Evolutionary conservation across 1,140 invertebrate species (phyloP), one percentile per base, ranked within the genome.

Genomic region (Drosophila willistoni): DNA sequence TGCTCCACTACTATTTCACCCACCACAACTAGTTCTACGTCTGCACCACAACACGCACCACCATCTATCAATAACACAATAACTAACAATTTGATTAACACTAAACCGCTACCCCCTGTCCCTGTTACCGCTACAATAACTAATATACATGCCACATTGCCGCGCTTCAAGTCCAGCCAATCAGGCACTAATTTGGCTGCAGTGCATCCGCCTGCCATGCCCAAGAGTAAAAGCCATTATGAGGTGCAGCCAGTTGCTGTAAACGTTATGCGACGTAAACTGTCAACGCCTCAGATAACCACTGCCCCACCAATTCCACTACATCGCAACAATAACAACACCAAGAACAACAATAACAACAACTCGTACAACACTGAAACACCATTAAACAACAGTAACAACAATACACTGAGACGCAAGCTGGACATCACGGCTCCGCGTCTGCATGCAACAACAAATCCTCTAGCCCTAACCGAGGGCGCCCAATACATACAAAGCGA

Each of bases 401-500:
- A 64, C 44, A 85, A 54, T 54, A 86, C 86, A 69, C 65, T 77
- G 59, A 79, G 77, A 42, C 81, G 83, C 41, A 94, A 94, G 76
- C 85, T 94, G 57, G 93, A 94, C 82, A 96, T 96, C 76, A 94
- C 94, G 67, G 95, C 94, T 60, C 93, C 94, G 22, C 94, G 94
- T 80, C 92, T 96, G 69, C 92, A 95, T 29, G 96, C 94, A 2
- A 96, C 96, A 17, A 96, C 96, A 39, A 96, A 96, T 92, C 93
- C 92, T 14, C 92, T 94, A 75, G 94, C 92, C 41, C 94, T 95
- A 60, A 94, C 92, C 71, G 92, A 93, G 63, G 93, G 93, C 81
- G 94, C 92, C 83, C 87, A 91, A 66, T 91, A 77, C 33, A 89
- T 90, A 79, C 71, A 87, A 55, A 90, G 77, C 68, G 76, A 81